A percentile compares a stretch with the other conserved stretches of the same genome.
Conservation (phyloP, 1,140 invertebrate species). For the Thereuonema tuberculata region DNA sequence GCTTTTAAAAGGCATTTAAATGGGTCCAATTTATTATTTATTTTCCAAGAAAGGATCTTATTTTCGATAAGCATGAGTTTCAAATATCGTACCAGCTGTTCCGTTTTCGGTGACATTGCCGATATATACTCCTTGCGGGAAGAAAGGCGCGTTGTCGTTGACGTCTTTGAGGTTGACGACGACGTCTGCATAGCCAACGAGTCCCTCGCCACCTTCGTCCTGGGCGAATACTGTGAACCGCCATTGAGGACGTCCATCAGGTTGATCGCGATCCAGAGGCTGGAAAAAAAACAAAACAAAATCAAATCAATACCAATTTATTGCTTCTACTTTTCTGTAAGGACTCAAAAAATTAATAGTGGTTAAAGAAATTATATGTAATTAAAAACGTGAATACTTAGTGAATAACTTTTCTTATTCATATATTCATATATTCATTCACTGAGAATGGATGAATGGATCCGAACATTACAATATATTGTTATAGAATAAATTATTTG, state of each 20-base stretch:
- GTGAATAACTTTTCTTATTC: slow-evolving; percentile 12
- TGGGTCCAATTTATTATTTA: too few species aligned
- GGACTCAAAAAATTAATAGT: slow-evolving; percentile 8
- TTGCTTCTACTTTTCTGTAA: too few species aligned
- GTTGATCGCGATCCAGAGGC: slow-evolving; percentile 91
- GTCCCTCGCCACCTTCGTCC: slow-evolving; percentile 87
- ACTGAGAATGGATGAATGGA: too few species aligned
- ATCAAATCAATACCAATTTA: slow-evolving; percentile 15
- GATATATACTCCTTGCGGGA: slow-evolving; percentile 83
- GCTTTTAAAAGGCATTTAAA: too few species aligned
- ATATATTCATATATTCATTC: too few species aligned
- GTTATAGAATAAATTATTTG: too few species aligned
- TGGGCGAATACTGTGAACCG: slow-evolving; percentile 95
- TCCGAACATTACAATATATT: too few species aligned
- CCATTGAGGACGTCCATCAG: slow-evolving; percentile 90
- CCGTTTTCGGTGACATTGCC: slow-evolving; percentile 93
- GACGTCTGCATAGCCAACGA: slow-evolving; percentile 96
- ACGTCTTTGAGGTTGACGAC: slow-evolving; percentile 95
- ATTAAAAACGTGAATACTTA: slow-evolving; percentile 14
- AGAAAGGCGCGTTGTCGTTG: slow-evolving; percentile 95
- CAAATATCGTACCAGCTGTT: slow-evolving; percentile 64
- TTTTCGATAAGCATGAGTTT: too few species aligned
- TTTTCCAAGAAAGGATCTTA: too few species aligned
- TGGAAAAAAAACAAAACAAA: slow-evolving; percentile 40
- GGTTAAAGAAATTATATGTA: slow-evolving; percentile 9